phyloP scores from a whole-genome alignment of 1,140 invertebrate species.

The Uloborus diversus region DNA sequence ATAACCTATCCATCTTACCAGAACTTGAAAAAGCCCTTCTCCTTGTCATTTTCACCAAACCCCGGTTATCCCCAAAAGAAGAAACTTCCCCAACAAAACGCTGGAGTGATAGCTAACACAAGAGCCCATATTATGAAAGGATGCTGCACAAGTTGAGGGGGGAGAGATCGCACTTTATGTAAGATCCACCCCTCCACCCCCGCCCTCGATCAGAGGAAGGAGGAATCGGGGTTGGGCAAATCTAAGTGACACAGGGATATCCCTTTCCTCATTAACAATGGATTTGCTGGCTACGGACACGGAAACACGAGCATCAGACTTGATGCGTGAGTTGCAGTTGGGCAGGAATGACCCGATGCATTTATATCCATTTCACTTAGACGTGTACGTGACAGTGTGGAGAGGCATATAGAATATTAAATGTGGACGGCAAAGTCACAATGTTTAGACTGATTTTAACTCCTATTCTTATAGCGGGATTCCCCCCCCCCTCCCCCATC shows the following conservation, averaged over 20 bases:
- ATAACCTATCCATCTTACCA: no score
- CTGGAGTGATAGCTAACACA: neutral
- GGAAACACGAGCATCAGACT: no score
- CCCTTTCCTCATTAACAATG: conserved; percentile 55
- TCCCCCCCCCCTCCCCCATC: no score
- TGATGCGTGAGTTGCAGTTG: no score
- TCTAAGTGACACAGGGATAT: conserved; percentile 44
- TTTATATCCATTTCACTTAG: no score
- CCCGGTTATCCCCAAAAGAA: neutral
- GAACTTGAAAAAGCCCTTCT: neutral
- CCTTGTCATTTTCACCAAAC: neutral
- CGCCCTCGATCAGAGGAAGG: neutral
- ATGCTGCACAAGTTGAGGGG: neutral
- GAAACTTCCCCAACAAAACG: neutral
- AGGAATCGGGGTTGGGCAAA: neutral
- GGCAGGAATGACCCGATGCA: no score
- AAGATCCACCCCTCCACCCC: neutral
- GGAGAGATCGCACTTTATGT: neutral
- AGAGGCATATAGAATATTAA: no score
- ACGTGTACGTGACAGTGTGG: no score
- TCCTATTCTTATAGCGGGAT: no score
- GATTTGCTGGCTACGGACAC: conserved; percentile 43
- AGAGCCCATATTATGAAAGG: neutral
- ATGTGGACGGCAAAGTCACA: no score
- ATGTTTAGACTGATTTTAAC: no score